Evolutionary conservation across 2,888 invertebrate species (phyloP).

Genomic region (Artemia sinica): DNA sequence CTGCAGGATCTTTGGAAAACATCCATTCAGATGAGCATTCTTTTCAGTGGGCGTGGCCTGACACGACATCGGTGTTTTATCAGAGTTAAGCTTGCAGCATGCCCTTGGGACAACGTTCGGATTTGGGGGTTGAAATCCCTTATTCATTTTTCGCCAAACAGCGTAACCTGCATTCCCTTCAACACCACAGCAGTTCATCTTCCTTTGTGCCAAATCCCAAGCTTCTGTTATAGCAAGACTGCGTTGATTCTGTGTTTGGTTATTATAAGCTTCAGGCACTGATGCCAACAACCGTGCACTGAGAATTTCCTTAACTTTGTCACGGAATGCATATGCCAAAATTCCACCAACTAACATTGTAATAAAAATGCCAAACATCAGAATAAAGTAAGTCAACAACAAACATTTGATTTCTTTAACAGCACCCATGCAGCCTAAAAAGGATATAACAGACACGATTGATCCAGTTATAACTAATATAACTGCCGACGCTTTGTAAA

Average conservation of each 20-base stretch:
- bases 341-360: constrained; percentile 78
- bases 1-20: constrained; percentile 48
- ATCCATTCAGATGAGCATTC: constrained; percentile 54
- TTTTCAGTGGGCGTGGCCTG: constrained; percentile 40
- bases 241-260: constrained; percentile 40
- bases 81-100: constrained; percentile 26
- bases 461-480: constrained; percentile 66
- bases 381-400: constrained; percentile 73
- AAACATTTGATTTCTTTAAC: constrained; percentile 83
- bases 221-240: constrained; percentile 52
- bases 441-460: constrained; percentile 59
- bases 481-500: constrained; percentile 68
- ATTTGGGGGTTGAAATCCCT: constrained; percentile 20
- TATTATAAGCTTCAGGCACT: constrained; percentile 38
- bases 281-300: constrained; percentile 59
- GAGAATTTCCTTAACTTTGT: constrained; percentile 56
- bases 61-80: constrained; percentile 38
- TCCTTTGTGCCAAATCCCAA: constrained; percentile 72
- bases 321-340: constrained; percentile 71
- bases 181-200: constrained; percentile 70
- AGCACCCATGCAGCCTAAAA: constrained; percentile 84
- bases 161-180: constrained; percentile 47
- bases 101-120: constrained; percentile 27
- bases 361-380: constrained; percentile 70
- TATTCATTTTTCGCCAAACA: constrained; percentile 44